These are phyloP conservation scores for Pterois miles DNA, from an alignment of 2,797 vertebrate genomes.

Conservation along the genomic window DNA sequence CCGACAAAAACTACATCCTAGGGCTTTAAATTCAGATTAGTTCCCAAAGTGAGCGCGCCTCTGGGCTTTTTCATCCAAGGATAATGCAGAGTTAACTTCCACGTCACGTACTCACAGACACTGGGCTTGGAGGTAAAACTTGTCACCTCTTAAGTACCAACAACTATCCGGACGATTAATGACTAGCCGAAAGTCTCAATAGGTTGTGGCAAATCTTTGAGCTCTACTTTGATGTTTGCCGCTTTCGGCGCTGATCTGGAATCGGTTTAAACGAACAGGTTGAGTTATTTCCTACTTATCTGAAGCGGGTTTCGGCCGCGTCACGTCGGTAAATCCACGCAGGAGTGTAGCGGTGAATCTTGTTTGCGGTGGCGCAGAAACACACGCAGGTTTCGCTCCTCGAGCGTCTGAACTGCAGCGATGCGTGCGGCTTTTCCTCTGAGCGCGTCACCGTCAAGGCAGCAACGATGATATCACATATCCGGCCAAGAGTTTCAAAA, in stretches of 20 bases:
- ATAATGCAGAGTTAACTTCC: constrained; percentile 42
- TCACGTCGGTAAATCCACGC: constrained; percentile 43
- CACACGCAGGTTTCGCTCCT: constrained; percentile 31
- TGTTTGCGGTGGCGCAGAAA: constrained; percentile 42
- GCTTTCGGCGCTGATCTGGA: constrained; percentile 14
- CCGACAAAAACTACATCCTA: constrained; percentile 66
- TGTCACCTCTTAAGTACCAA: not conserved
- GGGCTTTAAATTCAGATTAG: constrained; percentile 9
- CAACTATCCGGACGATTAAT: constrained; percentile 1
- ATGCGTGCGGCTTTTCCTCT: constrained; percentile 50
- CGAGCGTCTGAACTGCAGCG: constrained; percentile 56
- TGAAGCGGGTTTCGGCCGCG: not conserved
- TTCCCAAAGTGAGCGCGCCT: constrained; percentile 37
- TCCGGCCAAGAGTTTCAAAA: constrained; percentile 45
- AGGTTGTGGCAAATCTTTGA: constrained; percentile 15
- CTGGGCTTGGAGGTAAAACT: constrained; percentile 2
- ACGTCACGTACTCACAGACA: constrained; percentile 47
- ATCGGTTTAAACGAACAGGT: constrained; percentile 6
- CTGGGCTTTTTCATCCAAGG: constrained; percentile 44
- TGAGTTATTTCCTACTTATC: constrained; percentile 55
- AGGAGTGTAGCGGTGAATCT: not conserved
- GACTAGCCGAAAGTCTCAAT: constrained; percentile 30
- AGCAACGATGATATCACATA: rapidly evolving
- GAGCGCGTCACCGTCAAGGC: constrained; percentile 29
- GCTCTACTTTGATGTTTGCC: constrained; percentile 36